Evolutionary conservation across 1,140 invertebrate species (phyloP), one percentile per base, ranked within the genome.

Genomic region (Cotesia vestalis): DNA sequence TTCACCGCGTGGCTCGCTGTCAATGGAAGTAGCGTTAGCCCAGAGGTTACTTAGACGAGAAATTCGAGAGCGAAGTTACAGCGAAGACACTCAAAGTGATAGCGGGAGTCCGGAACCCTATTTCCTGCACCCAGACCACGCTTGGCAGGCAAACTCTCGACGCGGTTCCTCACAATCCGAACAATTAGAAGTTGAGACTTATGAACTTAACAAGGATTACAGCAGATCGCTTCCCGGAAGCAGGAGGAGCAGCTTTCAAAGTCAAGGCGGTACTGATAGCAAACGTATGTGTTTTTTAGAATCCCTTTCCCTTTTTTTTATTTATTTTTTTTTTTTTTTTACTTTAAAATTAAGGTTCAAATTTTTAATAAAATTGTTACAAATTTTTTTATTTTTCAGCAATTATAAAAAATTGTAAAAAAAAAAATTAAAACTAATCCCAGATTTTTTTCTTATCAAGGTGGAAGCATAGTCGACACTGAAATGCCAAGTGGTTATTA

Each of bases 121-220:
- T 60, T 88, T 94, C 70, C 86, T 95, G 9, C 94, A 95, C 85
- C 94, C 94, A 0, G 94, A 96, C 85, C 92, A 94, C 80, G 94
- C 94, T 0, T 95, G 91, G 89, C 89, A 91, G 35, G 89, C 87
- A 4, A 92, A 91, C 59, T 94, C 93, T 0, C 86, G 94, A 66
- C 89, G 94, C 46, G 94, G 94, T 27, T 95, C 94, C 9, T 94
- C 93, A 36, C 94, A 95, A 79, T 95, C 94, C 0, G 94, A 95
- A 78, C 93, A 93, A 62, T 87, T 95, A 20, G 94, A 95, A 81
- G 91, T 94, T 34, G 94, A 96, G 80, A 92, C 94, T 0, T 95
- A 95, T 80, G 93, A 95, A 83, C 88, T 95, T 14, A 92, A 89
- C 66, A 93, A 94, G 82, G 94, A 95, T 85, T 95, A 95, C 83